Percentiles rank a stretch among this genome's conserved stretches.
phyloP scores from a whole-genome alignment of 2,888 invertebrate genomes.

The Chouioia cunea region DNA sequence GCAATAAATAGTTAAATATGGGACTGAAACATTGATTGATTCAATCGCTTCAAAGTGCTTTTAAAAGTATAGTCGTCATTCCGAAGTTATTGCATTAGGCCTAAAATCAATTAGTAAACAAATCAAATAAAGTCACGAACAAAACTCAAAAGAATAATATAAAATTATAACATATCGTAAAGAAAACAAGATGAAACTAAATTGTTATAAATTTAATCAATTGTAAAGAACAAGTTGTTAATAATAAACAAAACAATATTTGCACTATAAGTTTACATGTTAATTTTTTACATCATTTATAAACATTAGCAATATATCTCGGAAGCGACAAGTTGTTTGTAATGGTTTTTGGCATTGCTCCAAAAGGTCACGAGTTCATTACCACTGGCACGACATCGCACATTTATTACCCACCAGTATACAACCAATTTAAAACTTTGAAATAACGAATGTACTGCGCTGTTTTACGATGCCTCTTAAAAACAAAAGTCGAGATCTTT shows the following conservation, averaged over 20 bases:
- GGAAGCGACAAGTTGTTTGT: no score
- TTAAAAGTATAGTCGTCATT: conserved; percentile 20
- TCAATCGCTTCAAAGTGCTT: no score
- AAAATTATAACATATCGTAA: conserved; percentile 51
- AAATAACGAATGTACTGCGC: no score
- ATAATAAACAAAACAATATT: conserved; percentile 67
- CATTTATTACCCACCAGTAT: no score
- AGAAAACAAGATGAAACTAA: conserved; percentile 55
- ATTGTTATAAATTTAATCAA: conserved; percentile 65
- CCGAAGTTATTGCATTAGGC: conserved; percentile 31
- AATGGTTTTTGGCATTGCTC: no score
- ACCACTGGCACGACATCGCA: no score
- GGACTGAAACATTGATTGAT: conserved; percentile 8
- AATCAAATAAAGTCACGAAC: conserved; percentile 26
- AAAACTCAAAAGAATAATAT: conserved; percentile 8
- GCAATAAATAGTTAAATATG: conserved; percentile 20
- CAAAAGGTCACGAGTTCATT: no score
- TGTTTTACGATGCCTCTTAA: no score
- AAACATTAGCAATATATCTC: conserved; percentile 14
- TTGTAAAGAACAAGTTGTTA: conserved; percentile 67
- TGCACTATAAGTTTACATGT: conserved; percentile 54
- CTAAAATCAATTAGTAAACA: conserved; percentile 18
- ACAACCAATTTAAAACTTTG: no score
- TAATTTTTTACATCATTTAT: conserved; percentile 26
- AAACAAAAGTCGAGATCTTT: no score